Conservation (phyloP, 2,888 invertebrate species). For the Drosophila histrio region DNA sequence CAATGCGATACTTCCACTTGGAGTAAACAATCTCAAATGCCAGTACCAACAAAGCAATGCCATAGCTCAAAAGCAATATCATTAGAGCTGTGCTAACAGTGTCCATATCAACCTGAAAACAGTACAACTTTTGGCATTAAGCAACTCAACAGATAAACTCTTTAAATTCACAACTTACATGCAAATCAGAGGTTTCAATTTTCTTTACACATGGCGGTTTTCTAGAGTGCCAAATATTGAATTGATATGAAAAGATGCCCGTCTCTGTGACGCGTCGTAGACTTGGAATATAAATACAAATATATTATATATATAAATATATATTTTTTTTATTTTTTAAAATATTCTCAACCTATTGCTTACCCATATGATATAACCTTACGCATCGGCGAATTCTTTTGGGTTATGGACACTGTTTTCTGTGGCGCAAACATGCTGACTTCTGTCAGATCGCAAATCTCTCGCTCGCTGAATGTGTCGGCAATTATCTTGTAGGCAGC, state of each 20-base stretch:
- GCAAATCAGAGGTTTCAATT: slow-evolving; percentile 82
- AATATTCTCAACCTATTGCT: neutral
- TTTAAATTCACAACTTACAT: slow-evolving; percentile 64
- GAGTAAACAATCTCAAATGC: slow-evolving; percentile 71
- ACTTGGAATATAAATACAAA: slow-evolving; percentile 83
- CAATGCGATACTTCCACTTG: slow-evolving; percentile 42
- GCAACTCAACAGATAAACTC: neutral
- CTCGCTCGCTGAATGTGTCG: slow-evolving; percentile 87
- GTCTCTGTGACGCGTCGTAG: slow-evolving; percentile 86
- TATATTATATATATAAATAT: neutral
- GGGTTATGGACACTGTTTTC: slow-evolving; percentile 85
- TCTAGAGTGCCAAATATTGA: slow-evolving; percentile 86
- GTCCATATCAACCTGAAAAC: slow-evolving; percentile 85
- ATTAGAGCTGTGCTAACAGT: slow-evolving; percentile 87
- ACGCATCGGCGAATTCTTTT: slow-evolving; percentile 87
- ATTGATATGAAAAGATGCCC: slow-evolving; percentile 86
- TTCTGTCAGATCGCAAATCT: slow-evolving; percentile 89
- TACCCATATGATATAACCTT: slow-evolving; percentile 84
- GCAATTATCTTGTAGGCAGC: slow-evolving; percentile 89
- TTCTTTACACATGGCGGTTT: slow-evolving; percentile 86
- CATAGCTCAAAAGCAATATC: slow-evolving; percentile 85
- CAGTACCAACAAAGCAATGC: slow-evolving; percentile 79
- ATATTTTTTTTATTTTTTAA: neutral
- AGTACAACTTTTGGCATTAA: neutral
- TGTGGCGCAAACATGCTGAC: slow-evolving; percentile 87